Percentiles rank a stretch among this genome's conserved stretches.
Evolutionary conservation across 2,113 vertebrate species (phyloP).

Genomic region (Opisthocomus hoazin): DNA sequence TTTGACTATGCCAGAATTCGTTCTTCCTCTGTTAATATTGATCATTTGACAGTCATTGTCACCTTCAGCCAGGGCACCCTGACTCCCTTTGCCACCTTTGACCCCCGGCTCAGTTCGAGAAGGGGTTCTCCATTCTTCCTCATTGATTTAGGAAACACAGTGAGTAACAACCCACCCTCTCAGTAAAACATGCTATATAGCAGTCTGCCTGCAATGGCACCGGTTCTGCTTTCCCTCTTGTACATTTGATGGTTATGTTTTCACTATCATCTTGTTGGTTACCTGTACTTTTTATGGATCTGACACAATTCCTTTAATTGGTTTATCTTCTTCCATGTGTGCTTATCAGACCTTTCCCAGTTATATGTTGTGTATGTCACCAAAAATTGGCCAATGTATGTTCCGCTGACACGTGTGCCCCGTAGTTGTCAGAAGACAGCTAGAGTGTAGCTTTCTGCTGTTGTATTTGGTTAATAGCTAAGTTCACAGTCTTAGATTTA

Average conservation of each 20-base stretch:
- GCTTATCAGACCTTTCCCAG: neutral
- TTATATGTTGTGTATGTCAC: neutral
- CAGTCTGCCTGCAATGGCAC: neutral
- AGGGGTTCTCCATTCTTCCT: neutral
- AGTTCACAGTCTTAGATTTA: neutral
- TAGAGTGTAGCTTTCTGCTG: neutral
- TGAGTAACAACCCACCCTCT: neutral
- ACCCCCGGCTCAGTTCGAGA: neutral
- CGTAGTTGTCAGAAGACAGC: accelerated
- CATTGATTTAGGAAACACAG: neutral
- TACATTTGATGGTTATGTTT: accelerated
- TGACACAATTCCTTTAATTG: neutral
- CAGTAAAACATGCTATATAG: neutral
- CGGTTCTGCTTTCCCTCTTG: neutral
- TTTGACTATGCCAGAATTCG: neutral
- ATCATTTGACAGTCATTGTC: neutral
- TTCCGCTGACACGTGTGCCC: accelerated
- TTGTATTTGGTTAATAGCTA: neutral
- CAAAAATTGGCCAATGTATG: neutral
- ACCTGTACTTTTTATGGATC: neutral
- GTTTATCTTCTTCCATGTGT: neutral
- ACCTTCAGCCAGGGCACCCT: neutral
- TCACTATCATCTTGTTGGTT: neutral
- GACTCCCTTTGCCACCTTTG: neutral
- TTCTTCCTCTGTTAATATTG: neutral